These are phyloP conservation scores for Mechanitis messenoides DNA, from an alignment of 2,888 invertebrate species.

Conservation along the genomic window DNA sequence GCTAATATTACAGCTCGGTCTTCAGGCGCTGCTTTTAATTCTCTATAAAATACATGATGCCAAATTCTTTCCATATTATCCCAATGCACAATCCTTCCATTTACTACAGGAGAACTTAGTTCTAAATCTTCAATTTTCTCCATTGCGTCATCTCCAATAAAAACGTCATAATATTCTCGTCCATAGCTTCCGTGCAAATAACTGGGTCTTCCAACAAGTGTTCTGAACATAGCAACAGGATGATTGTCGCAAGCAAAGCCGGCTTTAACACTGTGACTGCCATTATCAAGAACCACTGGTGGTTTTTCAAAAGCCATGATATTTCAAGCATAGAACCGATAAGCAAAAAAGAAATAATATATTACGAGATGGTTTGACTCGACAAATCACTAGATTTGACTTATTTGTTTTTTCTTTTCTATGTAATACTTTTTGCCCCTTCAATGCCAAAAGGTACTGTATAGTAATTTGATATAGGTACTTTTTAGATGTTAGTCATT, in stretches of 20 bases:
- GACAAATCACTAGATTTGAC: no score
- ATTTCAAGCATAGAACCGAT: not conserved
- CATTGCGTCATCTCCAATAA: constrained; percentile 51
- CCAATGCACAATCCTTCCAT: constrained; percentile 57
- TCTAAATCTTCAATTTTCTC: constrained; percentile 42
- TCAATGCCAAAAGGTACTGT: no score
- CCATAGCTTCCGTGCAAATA: constrained; percentile 51
- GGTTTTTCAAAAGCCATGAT: constrained; percentile 57
- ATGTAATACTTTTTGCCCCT: no score
- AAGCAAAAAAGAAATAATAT: no score
- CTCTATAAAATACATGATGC: constrained; percentile 58
- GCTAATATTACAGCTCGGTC: constrained; percentile 53
- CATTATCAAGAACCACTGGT: constrained; percentile 58
- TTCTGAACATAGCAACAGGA: constrained; percentile 59
- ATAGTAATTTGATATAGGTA: no score
- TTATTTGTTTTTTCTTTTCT: no score
- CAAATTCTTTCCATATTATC: constrained; percentile 65
- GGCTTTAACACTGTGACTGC: constrained; percentile 56
- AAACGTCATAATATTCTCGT: constrained; percentile 51
- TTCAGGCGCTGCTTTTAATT: constrained; percentile 62
- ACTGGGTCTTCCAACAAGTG: constrained; percentile 55
- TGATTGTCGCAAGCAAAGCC: constrained; percentile 67
- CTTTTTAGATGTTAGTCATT: no score
- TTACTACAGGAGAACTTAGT: constrained; percentile 43
- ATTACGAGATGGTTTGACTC: no score